phyloP scores from a whole-genome alignment of 2,113 vertebrate genomes.

The Pagrus major region DNA sequence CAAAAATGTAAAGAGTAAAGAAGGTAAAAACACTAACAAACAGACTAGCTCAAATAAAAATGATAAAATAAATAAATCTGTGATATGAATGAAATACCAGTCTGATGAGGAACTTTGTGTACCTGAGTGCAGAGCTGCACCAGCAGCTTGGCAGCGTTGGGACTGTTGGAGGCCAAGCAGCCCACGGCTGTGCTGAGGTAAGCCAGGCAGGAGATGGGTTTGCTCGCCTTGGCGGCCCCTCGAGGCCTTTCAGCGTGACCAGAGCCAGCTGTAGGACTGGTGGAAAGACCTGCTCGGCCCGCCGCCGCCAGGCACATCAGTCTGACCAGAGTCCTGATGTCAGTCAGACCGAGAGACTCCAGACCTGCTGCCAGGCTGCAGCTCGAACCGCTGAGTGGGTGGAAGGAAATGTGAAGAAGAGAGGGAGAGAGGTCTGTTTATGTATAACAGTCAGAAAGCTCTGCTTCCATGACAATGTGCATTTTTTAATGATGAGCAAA shows the following conservation, averaged over 20 bases:
- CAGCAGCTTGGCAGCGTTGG: slow-evolving; percentile 94
- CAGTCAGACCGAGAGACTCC: slow-evolving; percentile 94
- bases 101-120: not conserved
- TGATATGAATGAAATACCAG: not conserved
- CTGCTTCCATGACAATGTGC: not conserved
- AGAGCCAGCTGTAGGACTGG: slow-evolving; percentile 80
- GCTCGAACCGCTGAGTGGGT: slow-evolving; percentile 90
- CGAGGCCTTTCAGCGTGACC: slow-evolving; percentile 87
- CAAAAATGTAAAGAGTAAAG: no score
- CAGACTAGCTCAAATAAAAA: no score
- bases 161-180: slow-evolving; percentile 95
- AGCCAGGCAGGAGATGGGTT: slow-evolving; percentile 96
- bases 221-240: slow-evolving; percentile 90
- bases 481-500: not conserved
- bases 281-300: slow-evolving; percentile 94
- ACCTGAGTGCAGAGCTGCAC: slow-evolving; percentile 98
- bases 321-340: slow-evolving; percentile 95
- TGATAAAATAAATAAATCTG: no score
- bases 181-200: slow-evolving; percentile 98
- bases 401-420: no score
- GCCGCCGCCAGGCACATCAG: slow-evolving; percentile 98
- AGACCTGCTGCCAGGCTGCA: slow-evolving; percentile 98
- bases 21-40: no score
- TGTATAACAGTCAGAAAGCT: not conserved
- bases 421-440: not conserved